Conservation (phyloP, 1,140 invertebrate species). For the Chlorops oryzae region DNA sequence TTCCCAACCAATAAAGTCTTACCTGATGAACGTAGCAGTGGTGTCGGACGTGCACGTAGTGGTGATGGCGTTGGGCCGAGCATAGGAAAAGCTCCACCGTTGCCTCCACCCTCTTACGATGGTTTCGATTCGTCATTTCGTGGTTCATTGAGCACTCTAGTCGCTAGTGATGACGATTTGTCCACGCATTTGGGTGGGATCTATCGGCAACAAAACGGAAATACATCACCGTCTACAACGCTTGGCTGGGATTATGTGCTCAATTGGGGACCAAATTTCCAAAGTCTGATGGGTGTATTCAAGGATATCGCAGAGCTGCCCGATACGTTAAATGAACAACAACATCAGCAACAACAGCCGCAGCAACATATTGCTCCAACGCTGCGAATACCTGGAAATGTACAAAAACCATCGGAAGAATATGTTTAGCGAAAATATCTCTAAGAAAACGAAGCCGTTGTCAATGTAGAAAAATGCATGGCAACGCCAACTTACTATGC, state of each 20-base stretch:
- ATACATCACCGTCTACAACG: constrained; percentile 61
- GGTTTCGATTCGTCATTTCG: constrained; percentile 90
- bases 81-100: constrained; percentile 55
- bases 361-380: constrained; percentile 48
- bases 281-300: constrained; percentile 90
- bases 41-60: constrained; percentile 55
- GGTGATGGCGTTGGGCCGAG: constrained; percentile 50
- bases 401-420: constrained; percentile 71
- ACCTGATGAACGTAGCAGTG: constrained; percentile 52
- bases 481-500: no score
- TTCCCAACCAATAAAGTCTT: constrained; percentile 67
- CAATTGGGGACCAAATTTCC: constrained; percentile 94
- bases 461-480: no score
- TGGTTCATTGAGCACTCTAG: constrained; percentile 85
- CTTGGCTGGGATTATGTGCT: constrained; percentile 89
- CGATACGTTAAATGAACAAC: constrained; percentile 64
- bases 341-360: constrained; percentile 40
- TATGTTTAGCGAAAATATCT: constrained; percentile 57
- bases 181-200: constrained; percentile 65
- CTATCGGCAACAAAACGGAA: constrained; percentile 70
- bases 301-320: constrained; percentile 93
- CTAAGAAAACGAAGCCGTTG: no score
- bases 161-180: constrained; percentile 86
- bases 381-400: constrained; percentile 60
- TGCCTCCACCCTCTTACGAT: constrained; percentile 72